Conservation (phyloP, 2,113 vertebrate genomes). For the Acanthochromis polyacanthus region DNA sequence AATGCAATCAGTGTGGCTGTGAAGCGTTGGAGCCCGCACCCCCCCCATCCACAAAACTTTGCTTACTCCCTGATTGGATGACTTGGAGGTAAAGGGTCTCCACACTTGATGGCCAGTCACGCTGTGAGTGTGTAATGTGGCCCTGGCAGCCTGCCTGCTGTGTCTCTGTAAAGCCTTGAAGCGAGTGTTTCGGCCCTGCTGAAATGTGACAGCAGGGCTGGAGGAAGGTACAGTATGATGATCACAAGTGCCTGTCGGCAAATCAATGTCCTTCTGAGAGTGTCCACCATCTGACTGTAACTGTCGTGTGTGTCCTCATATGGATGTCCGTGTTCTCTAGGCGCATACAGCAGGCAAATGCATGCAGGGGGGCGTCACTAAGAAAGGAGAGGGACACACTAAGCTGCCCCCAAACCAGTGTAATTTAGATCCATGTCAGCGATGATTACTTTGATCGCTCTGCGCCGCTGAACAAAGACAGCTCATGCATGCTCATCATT, state of each 20-base stretch:
- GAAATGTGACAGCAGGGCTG: slow-evolving; percentile 65
- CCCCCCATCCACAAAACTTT: slow-evolving; percentile 7
- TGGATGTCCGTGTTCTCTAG: slow-evolving; percentile 53
- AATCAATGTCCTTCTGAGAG: slow-evolving; percentile 66
- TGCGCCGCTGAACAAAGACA: slow-evolving; percentile 54
- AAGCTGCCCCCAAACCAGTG: slow-evolving; percentile 51
- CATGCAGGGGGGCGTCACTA: slow-evolving; percentile 64
- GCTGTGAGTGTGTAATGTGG: slow-evolving; percentile 60
- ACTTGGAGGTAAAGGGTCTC: slow-evolving; percentile 18
- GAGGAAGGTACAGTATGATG: slow-evolving; percentile 80
- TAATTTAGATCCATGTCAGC: slow-evolving; percentile 53
- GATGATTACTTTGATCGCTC: slow-evolving; percentile 52
- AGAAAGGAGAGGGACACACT: slow-evolving; percentile 75
- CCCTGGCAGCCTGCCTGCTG: slow-evolving; percentile 54
- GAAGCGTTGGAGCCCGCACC: slow-evolving; percentile 14
- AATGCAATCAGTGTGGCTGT: slow-evolving; percentile 32
- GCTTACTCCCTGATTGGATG: slow-evolving; percentile 34
- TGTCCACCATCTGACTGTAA: slow-evolving; percentile 60
- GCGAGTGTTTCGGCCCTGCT: slow-evolving; percentile 60
- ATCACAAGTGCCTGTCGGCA: slow-evolving; percentile 74
- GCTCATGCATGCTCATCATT: slow-evolving; percentile 60
- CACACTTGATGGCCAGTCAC: slow-evolving; percentile 43
- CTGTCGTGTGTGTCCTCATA: slow-evolving; percentile 65
- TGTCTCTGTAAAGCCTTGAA: slow-evolving; percentile 60
- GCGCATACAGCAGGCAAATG: slow-evolving; percentile 60